phyloP scores from a whole-genome alignment of 2,797 vertebrate genomes.

The Sorex maritimensis region DNA sequence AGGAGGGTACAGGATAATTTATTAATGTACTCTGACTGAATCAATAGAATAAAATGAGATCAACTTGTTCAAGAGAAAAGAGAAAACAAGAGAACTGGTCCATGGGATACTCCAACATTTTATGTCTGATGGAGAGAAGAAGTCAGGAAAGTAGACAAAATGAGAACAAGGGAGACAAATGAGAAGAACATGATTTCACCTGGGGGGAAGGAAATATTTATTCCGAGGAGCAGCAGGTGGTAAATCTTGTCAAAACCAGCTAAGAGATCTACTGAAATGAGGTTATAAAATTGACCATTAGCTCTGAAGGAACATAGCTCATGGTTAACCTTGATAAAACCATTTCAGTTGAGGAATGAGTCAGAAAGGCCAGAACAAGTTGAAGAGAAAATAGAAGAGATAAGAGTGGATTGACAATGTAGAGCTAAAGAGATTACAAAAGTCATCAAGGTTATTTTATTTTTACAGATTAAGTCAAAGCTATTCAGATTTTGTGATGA shows the following conservation, averaged over 20 bases:
- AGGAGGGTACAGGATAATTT: no score
- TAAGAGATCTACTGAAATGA: neutral
- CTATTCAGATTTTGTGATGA: neutral
- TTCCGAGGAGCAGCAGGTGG: neutral
- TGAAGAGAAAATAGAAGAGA: neutral
- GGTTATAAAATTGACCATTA: neutral
- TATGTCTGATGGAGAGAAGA: neutral
- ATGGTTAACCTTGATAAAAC: neutral
- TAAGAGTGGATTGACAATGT: neutral
- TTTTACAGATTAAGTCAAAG: neutral
- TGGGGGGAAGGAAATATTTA: neutral
- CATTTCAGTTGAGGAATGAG: constrained; percentile 18
- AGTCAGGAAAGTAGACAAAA: neutral
- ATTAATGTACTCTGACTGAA: no score
- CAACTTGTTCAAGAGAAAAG: neutral
- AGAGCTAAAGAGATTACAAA: constrained; percentile 26
- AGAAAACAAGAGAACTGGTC: neutral
- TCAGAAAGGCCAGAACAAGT: neutral
- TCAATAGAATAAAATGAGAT: neutral
- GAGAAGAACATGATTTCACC: neutral
- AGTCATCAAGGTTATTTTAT: neutral
- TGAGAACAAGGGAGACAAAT: neutral
- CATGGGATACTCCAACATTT: neutral
- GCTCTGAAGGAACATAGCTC: neutral
- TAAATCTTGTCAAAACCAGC: neutral